phyloP scores from a whole-genome alignment of 1,140 invertebrate genomes.

The Pinna nobilis region DNA sequence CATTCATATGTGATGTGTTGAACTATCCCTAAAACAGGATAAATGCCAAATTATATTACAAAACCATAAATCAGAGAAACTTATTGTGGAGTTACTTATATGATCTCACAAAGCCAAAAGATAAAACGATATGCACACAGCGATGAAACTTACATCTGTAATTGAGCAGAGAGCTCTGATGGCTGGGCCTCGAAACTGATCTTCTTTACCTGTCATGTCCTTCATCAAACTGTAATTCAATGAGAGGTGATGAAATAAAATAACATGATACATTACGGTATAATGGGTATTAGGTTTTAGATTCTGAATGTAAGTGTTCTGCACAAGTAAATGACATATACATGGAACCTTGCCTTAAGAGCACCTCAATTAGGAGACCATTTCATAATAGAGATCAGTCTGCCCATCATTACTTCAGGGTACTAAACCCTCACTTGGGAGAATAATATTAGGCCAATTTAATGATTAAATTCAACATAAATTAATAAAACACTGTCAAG shows the following conservation, averaged over 20 bases:
- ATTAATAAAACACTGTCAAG: too few relatives aligned
- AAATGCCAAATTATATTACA: background rate
- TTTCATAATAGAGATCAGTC: too few relatives aligned
- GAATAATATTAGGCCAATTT: too few relatives aligned
- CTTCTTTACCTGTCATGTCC: constrained; percentile 99
- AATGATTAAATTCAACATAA: too few relatives aligned
- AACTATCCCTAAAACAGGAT: too few relatives aligned
- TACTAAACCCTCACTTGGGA: too few relatives aligned
- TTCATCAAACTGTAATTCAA: constrained; percentile 91
- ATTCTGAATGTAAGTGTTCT: too few relatives aligned
- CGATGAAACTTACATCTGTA: constrained; percentile 84
- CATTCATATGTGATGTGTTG: too few relatives aligned
- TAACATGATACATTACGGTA: background rate
- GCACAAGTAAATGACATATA: too few relatives aligned
- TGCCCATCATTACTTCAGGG: too few relatives aligned
- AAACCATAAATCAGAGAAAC: background rate
- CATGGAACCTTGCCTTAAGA: too few relatives aligned
- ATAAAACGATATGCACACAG: background rate
- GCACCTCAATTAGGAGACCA: too few relatives aligned
- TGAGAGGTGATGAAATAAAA: background rate
- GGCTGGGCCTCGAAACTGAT: constrained; percentile 95
- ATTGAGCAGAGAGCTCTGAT: constrained; percentile 98
- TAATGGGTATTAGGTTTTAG: background rate
- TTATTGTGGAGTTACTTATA: background rate
- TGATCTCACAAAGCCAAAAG: background rate